A percentile compares a stretch with the other conserved stretches of the same genome.
Conservation (phyloP, 1,140 invertebrate genomes). For the Epicauta chinensis region DNA sequence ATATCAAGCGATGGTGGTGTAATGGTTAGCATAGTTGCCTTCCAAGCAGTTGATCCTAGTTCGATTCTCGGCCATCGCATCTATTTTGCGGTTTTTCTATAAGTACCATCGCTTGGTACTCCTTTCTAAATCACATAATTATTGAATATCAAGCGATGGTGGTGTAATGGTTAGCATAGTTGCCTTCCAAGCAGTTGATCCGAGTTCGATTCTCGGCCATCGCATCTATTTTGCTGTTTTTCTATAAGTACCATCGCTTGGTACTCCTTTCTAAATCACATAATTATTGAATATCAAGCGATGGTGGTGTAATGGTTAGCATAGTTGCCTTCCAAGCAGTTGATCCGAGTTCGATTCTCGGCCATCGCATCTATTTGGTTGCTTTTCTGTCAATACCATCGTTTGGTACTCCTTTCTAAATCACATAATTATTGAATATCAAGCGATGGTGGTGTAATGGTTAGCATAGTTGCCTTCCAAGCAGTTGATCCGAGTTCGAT, state of each 20-base stretch:
- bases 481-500: conserved; percentile 26
- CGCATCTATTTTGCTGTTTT: conserved; percentile 15
- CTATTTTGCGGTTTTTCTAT: conserved; percentile 3
- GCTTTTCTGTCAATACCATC: too few relatives aligned
- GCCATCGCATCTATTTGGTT: conserved; percentile 20
- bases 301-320: conserved; percentile 50
- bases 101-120: too few relatives aligned
- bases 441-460: conserved; percentile 17
- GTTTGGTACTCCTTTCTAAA: not conserved
- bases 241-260: not conserved
- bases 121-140: not conserved
- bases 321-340: conserved; percentile 30
- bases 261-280: not conserved
- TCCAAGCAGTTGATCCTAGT: conserved; percentile 94
- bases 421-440: not conserved
- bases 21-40: conserved; percentile 71
- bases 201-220: conserved; percentile 82
- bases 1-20: conserved; percentile 56
- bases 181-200: conserved; percentile 91
- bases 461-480: conserved; percentile 30
- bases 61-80: conserved; percentile 68
- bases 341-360: conserved; percentile 24
- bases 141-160: conserved; percentile 46
- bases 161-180: conserved; percentile 71
- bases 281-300: conserved; percentile 43